Evolutionary conservation across 2,113 vertebrate genomes (phyloP), one percentile per base, ranked within the genome.

Genomic region (Athene noctua): DNA sequence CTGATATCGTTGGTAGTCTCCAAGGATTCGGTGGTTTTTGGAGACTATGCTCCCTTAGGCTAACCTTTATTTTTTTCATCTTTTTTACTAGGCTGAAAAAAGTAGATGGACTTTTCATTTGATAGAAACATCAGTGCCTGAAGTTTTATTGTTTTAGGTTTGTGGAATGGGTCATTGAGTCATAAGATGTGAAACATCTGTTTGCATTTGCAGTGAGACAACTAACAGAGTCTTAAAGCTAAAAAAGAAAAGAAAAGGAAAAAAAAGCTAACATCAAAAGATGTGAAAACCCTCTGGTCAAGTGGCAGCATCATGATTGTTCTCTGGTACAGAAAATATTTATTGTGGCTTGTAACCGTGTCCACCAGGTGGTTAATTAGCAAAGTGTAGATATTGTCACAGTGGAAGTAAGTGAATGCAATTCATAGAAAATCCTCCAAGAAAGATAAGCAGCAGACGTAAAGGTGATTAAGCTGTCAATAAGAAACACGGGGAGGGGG

Each of bases 31-130:
- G 52, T 67, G 82, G 46, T 22, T 80, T 94, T 93, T 77, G 94
- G 88, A 97, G 77, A 92, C 94, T 92, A 92, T 96, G 95, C 92
- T 96, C 73, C 84, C 85, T 57, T 81, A 86, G 96, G 87, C 87
- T 90, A 95, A 93, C 47, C 74, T 97, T 97, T 90, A 77, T 73
- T 90, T 97, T 94, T 90, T 79, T 72, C 57, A 84, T 80, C 47
- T 58, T 92, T 96, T 94, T 81, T 92, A 72, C 68, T 66, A 66
- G 84, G 52, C 92, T 84, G 93, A 65, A 86, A 85, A 47, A 88
- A 97, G 74, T 95, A 91, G 96, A 92, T 77, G 91, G 96, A 97
- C 91, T 96, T 98, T 95, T 94, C 93, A 88, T 97, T 97, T 97
- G 96, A 97, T 96, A 95, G 94, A 97, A 98, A 97, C 51, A 79